Evolutionary conservation across 2,888 invertebrate genomes (phyloP).

Genomic region (Axea sp.): DNA sequence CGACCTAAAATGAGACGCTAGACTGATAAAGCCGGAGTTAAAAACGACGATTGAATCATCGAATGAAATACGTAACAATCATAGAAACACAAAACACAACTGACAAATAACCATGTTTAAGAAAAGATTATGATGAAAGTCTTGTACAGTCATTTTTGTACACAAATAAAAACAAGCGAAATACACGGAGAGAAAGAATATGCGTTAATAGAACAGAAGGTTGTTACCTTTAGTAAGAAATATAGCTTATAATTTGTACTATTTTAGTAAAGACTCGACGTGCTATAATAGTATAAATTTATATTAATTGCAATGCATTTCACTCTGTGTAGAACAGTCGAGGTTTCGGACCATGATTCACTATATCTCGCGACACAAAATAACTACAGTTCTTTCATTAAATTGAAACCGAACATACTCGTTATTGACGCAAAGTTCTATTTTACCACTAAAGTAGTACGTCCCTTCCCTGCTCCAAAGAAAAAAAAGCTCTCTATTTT

Average conservation of each 20-base stretch:
- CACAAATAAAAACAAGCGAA: slow-evolving; percentile 9
- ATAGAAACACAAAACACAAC: slow-evolving; percentile 39
- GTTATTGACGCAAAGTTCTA: slow-evolving; percentile 50
- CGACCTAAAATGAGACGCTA: slow-evolving; percentile 65
- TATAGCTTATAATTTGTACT: no score
- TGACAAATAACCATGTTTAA: slow-evolving; percentile 11
- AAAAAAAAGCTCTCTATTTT: slow-evolving; percentile 58
- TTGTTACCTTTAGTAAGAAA: no score
- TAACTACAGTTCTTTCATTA: slow-evolving; percentile 18
- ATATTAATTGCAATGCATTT: no score
- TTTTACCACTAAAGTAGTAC: slow-evolving; percentile 42
- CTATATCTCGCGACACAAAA: slow-evolving; percentile 20
- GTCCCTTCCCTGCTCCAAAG: slow-evolving; percentile 8
- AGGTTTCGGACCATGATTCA: slow-evolving; percentile 11
- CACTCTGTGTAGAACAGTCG: no score
- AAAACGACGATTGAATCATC: slow-evolving; percentile 64
- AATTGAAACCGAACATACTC: slow-evolving; percentile 22
- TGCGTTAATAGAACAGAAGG: no score
- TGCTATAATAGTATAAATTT: no score
- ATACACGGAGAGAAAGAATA: not conserved
- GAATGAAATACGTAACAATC: slow-evolving; percentile 40
- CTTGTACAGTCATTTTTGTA: slow-evolving; percentile 45
- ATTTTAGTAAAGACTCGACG: no score
- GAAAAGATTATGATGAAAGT: slow-evolving; percentile 17
- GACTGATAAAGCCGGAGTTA: slow-evolving; percentile 63